Percentiles rank a stretch among this genome's conserved stretches.
Conservation (phyloP, 23 tunicate genomes). For the Diplosoma virens region DNA sequence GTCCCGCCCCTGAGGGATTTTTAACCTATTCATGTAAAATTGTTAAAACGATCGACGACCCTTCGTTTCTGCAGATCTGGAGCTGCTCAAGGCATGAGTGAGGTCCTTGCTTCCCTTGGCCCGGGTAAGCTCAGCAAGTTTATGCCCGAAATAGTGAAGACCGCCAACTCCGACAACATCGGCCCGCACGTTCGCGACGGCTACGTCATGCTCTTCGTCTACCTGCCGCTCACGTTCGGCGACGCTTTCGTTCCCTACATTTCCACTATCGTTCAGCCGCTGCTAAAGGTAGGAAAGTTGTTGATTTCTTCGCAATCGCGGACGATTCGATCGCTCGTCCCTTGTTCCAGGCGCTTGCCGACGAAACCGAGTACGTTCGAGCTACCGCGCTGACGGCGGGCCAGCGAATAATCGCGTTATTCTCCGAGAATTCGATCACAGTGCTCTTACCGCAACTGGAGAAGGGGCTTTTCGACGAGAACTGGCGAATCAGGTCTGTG, state of each 20-base stretch:
- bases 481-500: constrained; percentile 90
- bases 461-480: constrained; percentile 89
- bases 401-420: constrained; percentile 70
- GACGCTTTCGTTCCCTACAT: constrained; percentile 72
- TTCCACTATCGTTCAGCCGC: constrained; percentile 60
- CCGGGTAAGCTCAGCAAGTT: constrained; percentile 48
- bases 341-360: constrained; percentile 71
- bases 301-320: background rate
- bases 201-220: constrained; percentile 92
- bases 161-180: constrained; percentile 51
- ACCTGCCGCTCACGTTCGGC: constrained; percentile 81
- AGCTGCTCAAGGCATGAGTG: constrained; percentile 95
- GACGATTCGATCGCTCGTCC: background rate
- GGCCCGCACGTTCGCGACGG: constrained; percentile 94
- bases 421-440: constrained; percentile 67
- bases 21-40: no score
- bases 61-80: constrained; percentile 68
- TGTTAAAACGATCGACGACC: no score
- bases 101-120: constrained; percentile 72
- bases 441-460: constrained; percentile 83
- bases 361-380: constrained; percentile 86
- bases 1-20: no score
- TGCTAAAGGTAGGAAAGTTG: constrained; percentile 79
- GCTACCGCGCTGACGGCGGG: constrained; percentile 92
- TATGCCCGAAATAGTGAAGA: constrained; percentile 75